Conservation (phyloP, 2,888 invertebrate species). For the Sturmia bella region DNA sequence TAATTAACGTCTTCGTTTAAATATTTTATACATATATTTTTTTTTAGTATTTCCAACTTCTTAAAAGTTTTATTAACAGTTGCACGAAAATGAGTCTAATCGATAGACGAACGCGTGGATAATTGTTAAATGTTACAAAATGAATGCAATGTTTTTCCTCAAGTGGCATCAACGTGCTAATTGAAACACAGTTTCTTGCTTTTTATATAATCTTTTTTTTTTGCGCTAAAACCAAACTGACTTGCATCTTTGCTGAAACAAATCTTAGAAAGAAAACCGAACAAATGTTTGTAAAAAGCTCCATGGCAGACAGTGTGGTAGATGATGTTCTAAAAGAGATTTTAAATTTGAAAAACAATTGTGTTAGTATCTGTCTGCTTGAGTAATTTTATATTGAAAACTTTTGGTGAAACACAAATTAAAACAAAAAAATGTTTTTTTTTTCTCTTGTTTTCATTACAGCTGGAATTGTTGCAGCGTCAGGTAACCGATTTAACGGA, state of each 20-base stretch:
- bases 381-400: too few species aligned
- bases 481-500: slow-evolving; percentile 95
- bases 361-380: slow-evolving; percentile 81
- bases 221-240: neutral
- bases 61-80: slow-evolving; percentile 3
- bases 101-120: slow-evolving; percentile 50
- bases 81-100: slow-evolving; percentile 47
- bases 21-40: neutral
- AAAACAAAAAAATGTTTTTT: slow-evolving; percentile 3
- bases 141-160: slow-evolving; percentile 36
- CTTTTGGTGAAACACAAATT: too few species aligned
- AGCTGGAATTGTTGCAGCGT: slow-evolving; percentile 96
- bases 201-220: neutral
- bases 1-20: slow-evolving; percentile 66
- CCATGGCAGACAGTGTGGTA: slow-evolving; percentile 79
- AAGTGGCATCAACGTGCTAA: slow-evolving; percentile 53
- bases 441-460: slow-evolving; percentile 75
- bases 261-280: slow-evolving; percentile 45
- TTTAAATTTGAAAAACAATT: slow-evolving; percentile 79
- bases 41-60: slow-evolving; percentile 1
- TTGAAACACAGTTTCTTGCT: slow-evolving; percentile 3
- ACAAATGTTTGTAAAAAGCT: slow-evolving; percentile 81
- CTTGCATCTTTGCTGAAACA: neutral
- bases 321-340: slow-evolving; percentile 80
- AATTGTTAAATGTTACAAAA: slow-evolving; percentile 51